Conservation (phyloP, 2,888 invertebrate genomes). For the Schrankia costaestrigalis region DNA sequence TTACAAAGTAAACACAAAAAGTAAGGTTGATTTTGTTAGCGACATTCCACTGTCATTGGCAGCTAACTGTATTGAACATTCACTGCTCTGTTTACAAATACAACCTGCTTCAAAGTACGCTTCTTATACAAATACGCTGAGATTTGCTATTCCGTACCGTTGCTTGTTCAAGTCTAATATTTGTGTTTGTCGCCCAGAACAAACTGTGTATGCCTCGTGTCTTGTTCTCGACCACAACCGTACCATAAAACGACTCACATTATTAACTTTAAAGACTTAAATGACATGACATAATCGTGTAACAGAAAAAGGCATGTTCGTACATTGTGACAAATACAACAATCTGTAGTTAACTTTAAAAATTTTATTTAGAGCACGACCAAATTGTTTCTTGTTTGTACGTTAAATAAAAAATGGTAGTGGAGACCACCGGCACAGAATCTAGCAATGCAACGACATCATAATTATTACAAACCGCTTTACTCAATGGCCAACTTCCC, state of each 20-base stretch:
- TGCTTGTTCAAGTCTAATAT: conserved; percentile 69
- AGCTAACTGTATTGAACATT: conserved; percentile 69
- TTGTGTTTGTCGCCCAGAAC: conserved; percentile 71
- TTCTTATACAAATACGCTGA: conserved; percentile 64
- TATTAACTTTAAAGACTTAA: conserved; percentile 28
- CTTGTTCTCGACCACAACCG: conserved; percentile 40
- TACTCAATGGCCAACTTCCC: conserved; percentile 31
- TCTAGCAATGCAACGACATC: conserved; percentile 39
- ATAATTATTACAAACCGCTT: conserved; percentile 41
- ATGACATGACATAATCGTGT: conserved; percentile 22
- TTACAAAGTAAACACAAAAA: conserved; percentile 18
- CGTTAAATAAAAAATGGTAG: conserved; percentile 25
- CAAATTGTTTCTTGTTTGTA: conserved; percentile 13
- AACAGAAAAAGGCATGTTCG: conserved; percentile 15
- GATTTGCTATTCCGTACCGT: conserved; percentile 73
- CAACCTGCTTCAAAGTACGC: conserved; percentile 62
- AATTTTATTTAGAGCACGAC: conserved; percentile 13
- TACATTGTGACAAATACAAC: too few relatives aligned
- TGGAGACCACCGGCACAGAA: conserved; percentile 42
- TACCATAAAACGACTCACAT: conserved; percentile 31
- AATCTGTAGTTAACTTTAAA: too few relatives aligned
- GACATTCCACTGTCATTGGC: conserved; percentile 59
- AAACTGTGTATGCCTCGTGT: conserved; percentile 56
- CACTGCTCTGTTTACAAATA: conserved; percentile 65
- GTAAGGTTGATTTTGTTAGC: conserved; percentile 40